These are phyloP conservation scores for Netelia melanura DNA, from an alignment of 2,888 invertebrate species.

Conservation along the genomic window DNA sequence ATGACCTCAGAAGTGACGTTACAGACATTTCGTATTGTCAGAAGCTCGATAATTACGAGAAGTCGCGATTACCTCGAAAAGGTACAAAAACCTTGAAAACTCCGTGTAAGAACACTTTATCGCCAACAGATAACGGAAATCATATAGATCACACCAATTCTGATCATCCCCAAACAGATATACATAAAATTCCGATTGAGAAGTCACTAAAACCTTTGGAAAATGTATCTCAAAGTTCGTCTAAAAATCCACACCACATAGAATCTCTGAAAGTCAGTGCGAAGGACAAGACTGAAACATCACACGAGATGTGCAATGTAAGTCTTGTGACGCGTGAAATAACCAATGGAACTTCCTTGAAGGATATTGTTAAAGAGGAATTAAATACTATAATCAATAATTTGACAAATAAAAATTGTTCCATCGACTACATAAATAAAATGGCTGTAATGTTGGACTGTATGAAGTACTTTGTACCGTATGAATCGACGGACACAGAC, in stretches of 20 bases:
- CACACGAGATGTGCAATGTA: neutral
- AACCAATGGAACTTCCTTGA: conserved; percentile 56
- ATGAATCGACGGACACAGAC: conserved; percentile 54
- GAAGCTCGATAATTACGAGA: conserved; percentile 17
- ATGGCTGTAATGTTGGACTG: conserved; percentile 76
- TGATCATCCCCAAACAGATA: conserved; percentile 6
- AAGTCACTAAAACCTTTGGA: neutral
- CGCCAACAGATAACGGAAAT: conserved; percentile 30
- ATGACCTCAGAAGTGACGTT: conserved; percentile 79
- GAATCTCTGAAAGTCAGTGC: neutral
- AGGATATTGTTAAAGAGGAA: conserved; percentile 72
- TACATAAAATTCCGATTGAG: neutral
- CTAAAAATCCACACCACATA: neutral
- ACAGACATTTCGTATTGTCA: conserved; percentile 69
- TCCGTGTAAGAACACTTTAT: neutral
- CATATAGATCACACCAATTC: conserved; percentile 4
- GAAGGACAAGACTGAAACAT: conserved; percentile 14
- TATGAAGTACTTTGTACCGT: conserved; percentile 74
- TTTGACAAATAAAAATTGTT: conserved; percentile 75
- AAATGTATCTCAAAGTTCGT: neutral
- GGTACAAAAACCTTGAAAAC: conserved; percentile 18
- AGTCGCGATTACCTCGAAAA: conserved; percentile 52
- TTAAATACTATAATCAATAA: conserved; percentile 74
- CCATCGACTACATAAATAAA: conserved; percentile 75
- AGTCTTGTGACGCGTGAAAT: conserved; percentile 12